Evolutionary conservation across 2,888 invertebrate genomes (phyloP).

Genomic region (Tigriopus californicus): DNA sequence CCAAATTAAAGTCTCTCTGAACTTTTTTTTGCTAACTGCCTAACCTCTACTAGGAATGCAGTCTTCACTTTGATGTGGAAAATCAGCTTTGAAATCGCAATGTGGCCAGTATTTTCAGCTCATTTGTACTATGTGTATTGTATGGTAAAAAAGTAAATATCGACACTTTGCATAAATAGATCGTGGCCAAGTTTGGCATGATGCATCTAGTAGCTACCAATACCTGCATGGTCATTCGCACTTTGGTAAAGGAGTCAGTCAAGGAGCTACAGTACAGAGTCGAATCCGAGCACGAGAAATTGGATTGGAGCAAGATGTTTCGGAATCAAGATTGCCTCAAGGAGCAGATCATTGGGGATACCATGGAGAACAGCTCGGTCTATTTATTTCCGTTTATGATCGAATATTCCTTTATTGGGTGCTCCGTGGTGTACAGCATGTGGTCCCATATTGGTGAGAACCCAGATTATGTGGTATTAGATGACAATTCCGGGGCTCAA

Average conservation of each 20-base stretch:
- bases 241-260: slow-evolving; percentile 50
- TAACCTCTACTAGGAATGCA: no score
- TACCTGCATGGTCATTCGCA: slow-evolving; percentile 89
- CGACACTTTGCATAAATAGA: no score
- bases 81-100: no score
- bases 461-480: background rate
- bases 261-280: background rate
- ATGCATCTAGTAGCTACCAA: slow-evolving; percentile 98
- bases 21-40: no score
- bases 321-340: background rate
- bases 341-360: background rate
- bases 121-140: no score
- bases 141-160: no score
- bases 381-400: slow-evolving; percentile 8
- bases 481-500: background rate
- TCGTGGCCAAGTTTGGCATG: slow-evolving; percentile 82
- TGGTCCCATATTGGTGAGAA: background rate
- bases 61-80: no score
- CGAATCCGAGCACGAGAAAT: background rate
- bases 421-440: background rate
- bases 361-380: background rate
- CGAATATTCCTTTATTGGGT: slow-evolving; percentile 5
- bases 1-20: no score
- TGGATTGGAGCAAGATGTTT: no score
- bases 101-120: no score